Conservation (phyloP, 1,140 invertebrate species). For the Heliothis virescens region DNA sequence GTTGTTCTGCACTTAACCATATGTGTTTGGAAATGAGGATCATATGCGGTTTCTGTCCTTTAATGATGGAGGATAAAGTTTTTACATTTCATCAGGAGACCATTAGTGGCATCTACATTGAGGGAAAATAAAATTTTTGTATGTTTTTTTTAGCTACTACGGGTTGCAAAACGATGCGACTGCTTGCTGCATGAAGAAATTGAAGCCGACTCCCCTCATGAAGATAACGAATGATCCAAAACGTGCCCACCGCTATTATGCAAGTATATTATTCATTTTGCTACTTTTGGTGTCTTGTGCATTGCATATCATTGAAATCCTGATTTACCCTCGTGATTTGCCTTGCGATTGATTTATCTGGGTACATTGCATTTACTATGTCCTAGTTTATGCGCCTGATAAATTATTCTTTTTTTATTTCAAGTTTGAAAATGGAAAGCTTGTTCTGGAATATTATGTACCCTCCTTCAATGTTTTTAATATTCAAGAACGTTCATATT, state of each 20-base stretch:
- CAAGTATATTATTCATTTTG: conserved; percentile 52
- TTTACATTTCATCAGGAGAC: too few species aligned
- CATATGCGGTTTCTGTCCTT: too few species aligned
- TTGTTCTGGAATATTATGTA: too few species aligned
- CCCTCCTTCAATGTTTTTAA: too few species aligned
- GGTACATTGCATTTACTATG: too few species aligned
- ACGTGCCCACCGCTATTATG: conserved; percentile 62
- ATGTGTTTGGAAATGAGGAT: too few species aligned
- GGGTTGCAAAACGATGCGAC: conserved; percentile 54
- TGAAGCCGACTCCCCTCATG: conserved; percentile 69
- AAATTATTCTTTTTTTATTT: too few species aligned
- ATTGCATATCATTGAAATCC: not conserved
- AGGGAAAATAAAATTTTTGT: too few species aligned
- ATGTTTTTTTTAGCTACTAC: conserved; percentile 42
- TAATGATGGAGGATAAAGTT: not conserved
- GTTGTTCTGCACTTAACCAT: too few species aligned
- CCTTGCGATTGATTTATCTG: not conserved
- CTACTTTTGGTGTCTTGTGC: not conserved
- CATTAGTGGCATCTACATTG: not conserved
- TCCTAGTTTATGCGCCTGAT: too few species aligned
- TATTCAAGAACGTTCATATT: too few species aligned
- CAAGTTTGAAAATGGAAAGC: too few species aligned
- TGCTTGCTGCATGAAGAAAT: conserved; percentile 60
- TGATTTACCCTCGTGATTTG: not conserved
- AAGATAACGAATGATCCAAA: conserved; percentile 77